Evolutionary conservation across 1,140 invertebrate genomes (phyloP).

Genomic region (Drosophila melanogaster): DNA sequence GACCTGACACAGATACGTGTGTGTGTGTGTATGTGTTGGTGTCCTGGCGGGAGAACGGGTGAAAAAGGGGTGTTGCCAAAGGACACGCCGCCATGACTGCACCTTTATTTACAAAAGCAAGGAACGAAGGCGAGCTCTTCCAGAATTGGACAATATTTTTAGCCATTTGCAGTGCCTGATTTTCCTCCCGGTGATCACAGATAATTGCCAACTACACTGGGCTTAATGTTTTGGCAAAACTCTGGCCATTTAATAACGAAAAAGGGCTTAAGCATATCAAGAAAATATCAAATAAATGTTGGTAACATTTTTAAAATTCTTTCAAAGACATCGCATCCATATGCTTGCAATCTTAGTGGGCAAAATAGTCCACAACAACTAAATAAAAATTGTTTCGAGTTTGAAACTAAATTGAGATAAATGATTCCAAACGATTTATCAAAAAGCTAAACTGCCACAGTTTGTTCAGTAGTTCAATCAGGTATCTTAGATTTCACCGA

Average conservation of each 20-base stretch:
- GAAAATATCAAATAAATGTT: constrained; percentile 1
- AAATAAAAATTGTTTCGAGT: background rate
- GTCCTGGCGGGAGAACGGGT: constrained; percentile 1
- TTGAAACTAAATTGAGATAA: constrained; percentile 18
- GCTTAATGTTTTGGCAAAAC: constrained; percentile 38
- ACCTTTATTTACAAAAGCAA: constrained; percentile 43
- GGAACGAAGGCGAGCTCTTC: constrained; percentile 15
- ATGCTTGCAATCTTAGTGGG: background rate
- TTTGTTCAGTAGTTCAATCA: constrained; percentile 6
- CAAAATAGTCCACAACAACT: background rate
- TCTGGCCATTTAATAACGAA: constrained; percentile 2
- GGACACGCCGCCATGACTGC: constrained; percentile 23
- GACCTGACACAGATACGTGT: constrained; percentile 59
- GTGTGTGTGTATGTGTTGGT: background rate
- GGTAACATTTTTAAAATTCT: background rate
- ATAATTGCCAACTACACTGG: constrained; percentile 49
- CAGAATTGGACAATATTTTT: constrained; percentile 48
- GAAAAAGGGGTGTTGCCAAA: constrained; percentile 10
- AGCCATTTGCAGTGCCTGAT: constrained; percentile 39
- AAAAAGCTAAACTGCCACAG: constrained; percentile 13
- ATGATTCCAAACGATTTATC: constrained; percentile 8
- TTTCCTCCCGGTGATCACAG: constrained; percentile 37
- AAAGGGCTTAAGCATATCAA: background rate
- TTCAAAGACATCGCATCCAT: background rate
- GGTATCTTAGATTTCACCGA: background rate